Conservation (phyloP, 2,888 invertebrate genomes). For the Tineola bisselliella region DNA sequence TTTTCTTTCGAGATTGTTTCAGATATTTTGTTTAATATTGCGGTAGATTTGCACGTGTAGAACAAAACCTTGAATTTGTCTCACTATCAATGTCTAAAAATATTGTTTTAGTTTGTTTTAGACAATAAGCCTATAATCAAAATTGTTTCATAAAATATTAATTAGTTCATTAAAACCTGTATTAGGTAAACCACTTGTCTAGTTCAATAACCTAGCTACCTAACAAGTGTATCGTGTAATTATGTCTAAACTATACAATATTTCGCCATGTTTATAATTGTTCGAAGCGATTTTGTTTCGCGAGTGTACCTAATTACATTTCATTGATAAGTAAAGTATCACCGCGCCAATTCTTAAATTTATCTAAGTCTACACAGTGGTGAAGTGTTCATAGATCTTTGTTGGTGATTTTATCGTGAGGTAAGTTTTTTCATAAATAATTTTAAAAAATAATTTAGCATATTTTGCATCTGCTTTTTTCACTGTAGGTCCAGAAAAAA, state of each 20-base stretch:
- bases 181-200: not conserved
- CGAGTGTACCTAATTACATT: not conserved
- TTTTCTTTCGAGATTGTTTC: no score
- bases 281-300: not conserved
- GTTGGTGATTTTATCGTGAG: not conserved
- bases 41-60: no score
- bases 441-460: not conserved
- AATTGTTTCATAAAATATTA: no score
- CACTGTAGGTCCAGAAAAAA: not conserved
- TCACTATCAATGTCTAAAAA: no score
- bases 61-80: no score
- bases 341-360: constrained; percentile 4
- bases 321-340: constrained; percentile 3
- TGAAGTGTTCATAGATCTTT: not conserved
- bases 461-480: no score
- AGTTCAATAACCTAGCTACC: not conserved
- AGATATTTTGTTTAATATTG: no score
- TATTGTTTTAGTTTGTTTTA: no score
- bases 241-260: not conserved
- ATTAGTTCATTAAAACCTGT: no score
- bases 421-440: constrained; percentile 1
- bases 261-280: not conserved
- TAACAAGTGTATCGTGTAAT: not conserved
- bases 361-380: not conserved
- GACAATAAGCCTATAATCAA: no score